Base-by-base conservation (phyloP, 2,888 invertebrate species). In the Vannuccia rotundouncinata region DNA sequence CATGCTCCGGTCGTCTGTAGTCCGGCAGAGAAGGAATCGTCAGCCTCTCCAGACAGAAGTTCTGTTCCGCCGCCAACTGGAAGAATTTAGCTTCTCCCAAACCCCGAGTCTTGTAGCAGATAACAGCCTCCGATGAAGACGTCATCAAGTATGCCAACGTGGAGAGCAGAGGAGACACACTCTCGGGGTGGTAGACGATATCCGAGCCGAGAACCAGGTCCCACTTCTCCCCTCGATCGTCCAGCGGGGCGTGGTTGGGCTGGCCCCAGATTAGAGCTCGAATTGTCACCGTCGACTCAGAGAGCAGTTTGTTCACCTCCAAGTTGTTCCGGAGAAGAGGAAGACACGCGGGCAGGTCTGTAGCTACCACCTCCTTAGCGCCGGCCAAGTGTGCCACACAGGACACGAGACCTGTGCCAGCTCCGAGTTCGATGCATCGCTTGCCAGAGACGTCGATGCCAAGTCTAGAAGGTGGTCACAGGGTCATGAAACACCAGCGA, bases 351-450 rank as follows among this genome's bases (percentile, higher is more conserved):
- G 31, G 31, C 17, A 83, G 30, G 74, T 83, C 83, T 28, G 83
- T 83, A 13, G 82, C 29, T 2, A 75, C 78, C 22, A 82, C 81
- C 1, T 13, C 10, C 13, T 74, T 73, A 0, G 82, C 83, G 22
- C 83, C 83, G 5, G 78, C 31, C 31, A 83, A 29, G 77, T 81
- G 82, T 1, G 82, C 81, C 29, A 81, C 82, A 66, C 82, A 79
- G 59, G 82, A 80, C n/a, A 83, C 83, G 0, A 83, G 79, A 1
- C 83, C 83, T 78, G 83, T 83, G 10, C 83, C 83, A n/a, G 83
- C 76, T 17, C 83, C 83, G 13, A 83, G 79, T 66, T 83, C 83
- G 28, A 83, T 27, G 59, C 82, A 82, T 2, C 74, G 79, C 75
- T 82, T 82, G 1, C 78, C 79, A 27, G 30, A 30, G 77, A 82